Percentiles rank a stretch among this genome's conserved stretches.
phyloP scores from a whole-genome alignment of 1,140 invertebrate species.

The Heliconius nattereri region DNA sequence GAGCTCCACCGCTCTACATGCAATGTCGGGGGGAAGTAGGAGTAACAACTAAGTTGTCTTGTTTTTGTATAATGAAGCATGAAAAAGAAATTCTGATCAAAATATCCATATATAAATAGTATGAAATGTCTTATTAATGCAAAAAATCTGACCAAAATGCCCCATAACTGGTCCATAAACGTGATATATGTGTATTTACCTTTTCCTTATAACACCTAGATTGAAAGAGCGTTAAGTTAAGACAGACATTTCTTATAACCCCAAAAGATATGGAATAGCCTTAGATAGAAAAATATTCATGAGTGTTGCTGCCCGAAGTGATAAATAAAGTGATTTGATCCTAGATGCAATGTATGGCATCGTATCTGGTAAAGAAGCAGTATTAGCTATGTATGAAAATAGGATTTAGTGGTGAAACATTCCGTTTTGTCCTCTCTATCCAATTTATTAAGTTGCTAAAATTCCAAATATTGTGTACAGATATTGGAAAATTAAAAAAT shows the following conservation, averaged over 20 bases:
- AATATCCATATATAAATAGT: background rate
- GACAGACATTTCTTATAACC: background rate
- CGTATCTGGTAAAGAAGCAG: too few relatives aligned
- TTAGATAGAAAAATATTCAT: background rate
- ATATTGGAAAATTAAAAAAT: too few relatives aligned
- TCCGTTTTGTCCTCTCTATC: too few relatives aligned
- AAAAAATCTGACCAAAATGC: background rate
- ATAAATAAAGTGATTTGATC: conserved; percentile 14
- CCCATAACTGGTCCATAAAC: background rate
- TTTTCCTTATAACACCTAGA: conserved; percentile 3
- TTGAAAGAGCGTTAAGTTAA: conserved; percentile 11
- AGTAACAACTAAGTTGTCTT: too few relatives aligned
- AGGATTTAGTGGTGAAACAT: too few relatives aligned
- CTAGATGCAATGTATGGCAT: background rate
- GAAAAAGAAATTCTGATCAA: too few relatives aligned
- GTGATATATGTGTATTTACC: background rate
- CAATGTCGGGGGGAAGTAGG: too few relatives aligned
- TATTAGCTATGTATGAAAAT: too few relatives aligned
- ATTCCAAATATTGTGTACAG: too few relatives aligned
- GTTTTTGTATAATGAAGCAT: too few relatives aligned
- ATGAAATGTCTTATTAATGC: background rate
- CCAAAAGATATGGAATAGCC: background rate
- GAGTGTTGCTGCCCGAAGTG: background rate
- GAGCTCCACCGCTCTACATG: too few relatives aligned
- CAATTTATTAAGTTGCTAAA: too few relatives aligned